phyloP scores from a whole-genome alignment of 1,140 invertebrate genomes.

The Cherax destructor region DNA sequence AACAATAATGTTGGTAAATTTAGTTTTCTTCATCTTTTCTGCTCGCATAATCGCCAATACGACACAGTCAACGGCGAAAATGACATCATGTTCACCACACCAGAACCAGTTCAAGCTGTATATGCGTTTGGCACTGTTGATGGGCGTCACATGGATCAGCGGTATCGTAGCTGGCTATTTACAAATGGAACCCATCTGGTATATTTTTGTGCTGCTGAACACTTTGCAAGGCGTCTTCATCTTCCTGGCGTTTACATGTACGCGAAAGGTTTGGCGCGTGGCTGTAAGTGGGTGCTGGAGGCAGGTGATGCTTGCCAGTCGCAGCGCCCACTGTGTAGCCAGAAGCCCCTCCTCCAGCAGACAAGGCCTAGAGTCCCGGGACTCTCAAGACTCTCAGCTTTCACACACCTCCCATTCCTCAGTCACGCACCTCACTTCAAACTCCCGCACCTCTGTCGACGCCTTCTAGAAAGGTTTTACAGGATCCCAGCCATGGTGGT shows the following conservation, averaged over 20 bases:
- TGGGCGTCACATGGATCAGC: constrained; percentile 79
- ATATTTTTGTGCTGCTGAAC: constrained; percentile 79
- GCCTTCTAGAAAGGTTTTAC: constrained; percentile 15
- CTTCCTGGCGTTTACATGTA: constrained; percentile 80
- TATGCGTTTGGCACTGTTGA: constrained; percentile 78
- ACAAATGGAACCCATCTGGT: constrained; percentile 76
- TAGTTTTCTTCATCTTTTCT: constrained; percentile 78
- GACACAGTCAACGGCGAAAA: constrained; percentile 75
- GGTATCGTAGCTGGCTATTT: constrained; percentile 77
- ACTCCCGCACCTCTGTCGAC: constrained; percentile 21
- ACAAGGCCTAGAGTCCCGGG: constrained; percentile 41
- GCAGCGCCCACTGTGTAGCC: constrained; percentile 20
- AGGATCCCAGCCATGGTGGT: too few species aligned
- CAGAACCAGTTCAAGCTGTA: constrained; percentile 78
- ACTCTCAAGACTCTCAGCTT: constrained; percentile 43
- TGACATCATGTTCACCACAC: constrained; percentile 72
- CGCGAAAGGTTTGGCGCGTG: constrained; percentile 69
- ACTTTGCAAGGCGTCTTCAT: constrained; percentile 80
- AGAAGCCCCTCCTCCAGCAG: constrained; percentile 50
- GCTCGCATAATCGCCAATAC: constrained; percentile 78
- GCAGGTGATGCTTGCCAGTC: constrained; percentile 12
- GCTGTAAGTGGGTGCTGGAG: constrained; percentile 47
- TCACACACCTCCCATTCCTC: constrained; percentile 47
- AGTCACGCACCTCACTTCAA: constrained; percentile 26
- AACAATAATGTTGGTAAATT: constrained; percentile 77